These are phyloP conservation scores for Chelmon rostratus DNA, from an alignment of 2,797 vertebrate genomes.

Conservation along the genomic window DNA sequence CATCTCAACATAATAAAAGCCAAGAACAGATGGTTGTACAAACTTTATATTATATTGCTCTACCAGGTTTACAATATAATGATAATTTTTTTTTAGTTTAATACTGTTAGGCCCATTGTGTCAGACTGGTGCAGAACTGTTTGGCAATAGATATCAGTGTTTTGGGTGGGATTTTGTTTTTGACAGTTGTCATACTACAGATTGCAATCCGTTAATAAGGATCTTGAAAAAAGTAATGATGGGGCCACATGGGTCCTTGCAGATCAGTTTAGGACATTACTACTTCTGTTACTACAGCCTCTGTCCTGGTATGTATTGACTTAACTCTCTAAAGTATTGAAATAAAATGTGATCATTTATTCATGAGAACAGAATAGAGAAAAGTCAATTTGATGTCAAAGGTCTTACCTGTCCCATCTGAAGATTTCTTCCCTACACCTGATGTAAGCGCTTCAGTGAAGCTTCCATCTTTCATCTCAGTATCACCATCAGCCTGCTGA, in stretches of 20 bases:
- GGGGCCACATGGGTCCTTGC: no score
- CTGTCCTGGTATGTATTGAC: background rate
- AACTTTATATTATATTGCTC: background rate
- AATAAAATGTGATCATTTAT: background rate
- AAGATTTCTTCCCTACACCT: conserved; percentile 17
- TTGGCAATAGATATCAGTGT: background rate
- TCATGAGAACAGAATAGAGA: background rate
- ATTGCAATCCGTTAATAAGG: background rate
- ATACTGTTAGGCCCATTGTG: background rate
- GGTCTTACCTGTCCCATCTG: conserved; percentile 54
- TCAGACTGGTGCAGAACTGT: background rate
- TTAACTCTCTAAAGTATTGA: background rate
- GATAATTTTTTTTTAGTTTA: background rate
- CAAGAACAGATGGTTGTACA: no score
- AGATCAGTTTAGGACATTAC: background rate
- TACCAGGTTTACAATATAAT: background rate
- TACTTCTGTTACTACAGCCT: background rate
- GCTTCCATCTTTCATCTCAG: conserved; percentile 70
- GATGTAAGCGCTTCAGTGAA: conserved; percentile 55
- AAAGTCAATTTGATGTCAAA: background rate
- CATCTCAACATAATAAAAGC: no score
- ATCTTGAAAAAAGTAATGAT: background rate
- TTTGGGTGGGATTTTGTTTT: background rate
- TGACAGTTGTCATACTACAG: fast-evolving
- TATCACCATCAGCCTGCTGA: conserved; percentile 64